Conservation (phyloP, 2,113 vertebrate species). For the Corythoichthys intestinalis region DNA sequence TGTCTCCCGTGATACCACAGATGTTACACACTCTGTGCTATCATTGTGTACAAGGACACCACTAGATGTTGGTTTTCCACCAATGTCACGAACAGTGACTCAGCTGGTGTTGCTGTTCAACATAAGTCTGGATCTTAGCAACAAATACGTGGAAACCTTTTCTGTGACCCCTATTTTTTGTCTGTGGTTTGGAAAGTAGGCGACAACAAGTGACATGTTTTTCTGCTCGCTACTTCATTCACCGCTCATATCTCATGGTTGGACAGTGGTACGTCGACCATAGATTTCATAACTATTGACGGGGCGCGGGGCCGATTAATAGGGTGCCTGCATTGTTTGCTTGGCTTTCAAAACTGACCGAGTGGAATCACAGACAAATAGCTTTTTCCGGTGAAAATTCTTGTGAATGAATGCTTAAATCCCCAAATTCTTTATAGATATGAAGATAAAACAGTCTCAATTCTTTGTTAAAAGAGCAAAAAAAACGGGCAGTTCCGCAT, state of each 20-base stretch:
- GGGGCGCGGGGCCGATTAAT: too few species aligned
- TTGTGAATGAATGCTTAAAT: too few species aligned
- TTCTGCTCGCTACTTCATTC: background rate
- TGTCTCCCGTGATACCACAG: constrained; percentile 1
- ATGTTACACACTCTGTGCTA: constrained; percentile 7
- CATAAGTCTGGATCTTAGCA: background rate
- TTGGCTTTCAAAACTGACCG: too few species aligned
- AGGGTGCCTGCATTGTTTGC: too few species aligned
- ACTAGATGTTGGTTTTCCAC: background rate
- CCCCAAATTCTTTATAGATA: too few species aligned
- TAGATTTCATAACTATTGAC: too few species aligned
- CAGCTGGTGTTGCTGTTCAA: background rate
- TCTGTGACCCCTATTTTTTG: background rate
- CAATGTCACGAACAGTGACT: background rate
- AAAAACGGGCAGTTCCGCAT: too few species aligned
- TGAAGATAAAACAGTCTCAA: too few species aligned
- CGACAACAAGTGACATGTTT: background rate
- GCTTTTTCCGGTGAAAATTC: too few species aligned
- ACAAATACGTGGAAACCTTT: background rate
- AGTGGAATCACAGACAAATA: too few species aligned
- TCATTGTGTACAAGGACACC: background rate
- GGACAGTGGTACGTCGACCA: too few species aligned
- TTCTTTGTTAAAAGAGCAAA: too few species aligned
- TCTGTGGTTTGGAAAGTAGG: background rate
- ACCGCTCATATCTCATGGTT: background rate